Percentiles rank a stretch among this genome's conserved stretches.
phyloP scores from a whole-genome alignment of 2,888 invertebrate species.

The Dynastes maya region DNA sequence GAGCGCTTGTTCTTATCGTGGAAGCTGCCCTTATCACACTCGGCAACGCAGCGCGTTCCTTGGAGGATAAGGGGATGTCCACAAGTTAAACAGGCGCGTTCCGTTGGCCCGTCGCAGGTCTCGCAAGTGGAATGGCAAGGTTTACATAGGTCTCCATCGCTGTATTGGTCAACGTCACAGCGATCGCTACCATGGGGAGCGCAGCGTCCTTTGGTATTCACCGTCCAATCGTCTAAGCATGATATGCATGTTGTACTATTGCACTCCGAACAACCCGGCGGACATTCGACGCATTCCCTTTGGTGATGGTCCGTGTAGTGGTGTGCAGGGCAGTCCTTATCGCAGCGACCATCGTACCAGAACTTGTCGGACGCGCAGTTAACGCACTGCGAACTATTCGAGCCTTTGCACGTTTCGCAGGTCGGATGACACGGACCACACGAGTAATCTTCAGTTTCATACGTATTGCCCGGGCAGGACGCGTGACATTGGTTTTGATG shows the following conservation, averaged over 20 bases:
- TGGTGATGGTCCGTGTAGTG: constrained; percentile 85
- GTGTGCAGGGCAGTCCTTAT: constrained; percentile 81
- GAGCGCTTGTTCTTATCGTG: constrained; percentile 78
- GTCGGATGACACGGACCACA: constrained; percentile 86
- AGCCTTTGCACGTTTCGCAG: constrained; percentile 87
- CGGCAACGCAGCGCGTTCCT: constrained; percentile 81
- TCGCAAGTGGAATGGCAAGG: constrained; percentile 86
- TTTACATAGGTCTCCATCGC: constrained; percentile 80
- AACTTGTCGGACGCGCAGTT: constrained; percentile 84
- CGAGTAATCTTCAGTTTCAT: constrained; percentile 90
- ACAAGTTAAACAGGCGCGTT: constrained; percentile 83
- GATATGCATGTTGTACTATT: constrained; percentile 81
- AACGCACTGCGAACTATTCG: constrained; percentile 85
- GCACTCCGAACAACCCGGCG: constrained; percentile 85
- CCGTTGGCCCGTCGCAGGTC: constrained; percentile 86
- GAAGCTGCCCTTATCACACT: constrained; percentile 81
- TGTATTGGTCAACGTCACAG: constrained; percentile 82
- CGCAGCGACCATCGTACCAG: constrained; percentile 82
- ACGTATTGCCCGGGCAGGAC: constrained; percentile 86
- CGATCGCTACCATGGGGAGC: constrained; percentile 80
- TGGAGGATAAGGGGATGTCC: constrained; percentile 82
- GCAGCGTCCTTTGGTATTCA: constrained; percentile 85
- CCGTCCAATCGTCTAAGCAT: constrained; percentile 83
- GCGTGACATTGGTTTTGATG: constrained; percentile 88
- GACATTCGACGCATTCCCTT: constrained; percentile 86